Conservation (phyloP, 2,113 vertebrate genomes). For the Gadus chalcogrammus region DNA sequence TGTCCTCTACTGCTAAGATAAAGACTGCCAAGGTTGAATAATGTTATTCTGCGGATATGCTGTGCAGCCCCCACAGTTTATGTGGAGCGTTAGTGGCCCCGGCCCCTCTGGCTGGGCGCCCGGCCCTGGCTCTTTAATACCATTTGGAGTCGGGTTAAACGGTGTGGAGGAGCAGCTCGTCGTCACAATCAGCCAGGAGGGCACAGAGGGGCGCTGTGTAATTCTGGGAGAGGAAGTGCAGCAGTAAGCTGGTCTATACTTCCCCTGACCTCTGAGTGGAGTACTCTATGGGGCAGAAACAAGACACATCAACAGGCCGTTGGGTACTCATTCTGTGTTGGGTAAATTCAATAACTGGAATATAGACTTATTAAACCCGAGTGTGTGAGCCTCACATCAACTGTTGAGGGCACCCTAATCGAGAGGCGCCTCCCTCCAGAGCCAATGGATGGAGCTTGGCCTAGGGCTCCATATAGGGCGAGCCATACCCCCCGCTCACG, state of each 20-base stretch:
- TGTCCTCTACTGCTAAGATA: conserved; percentile 15
- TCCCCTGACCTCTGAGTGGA: conserved; percentile 30
- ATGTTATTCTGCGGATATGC: conserved; percentile 25
- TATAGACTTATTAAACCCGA: not conserved
- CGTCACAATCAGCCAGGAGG: conserved; percentile 36
- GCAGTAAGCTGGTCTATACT: conserved; percentile 32
- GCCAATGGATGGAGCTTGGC: too few species aligned
- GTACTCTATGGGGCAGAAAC: conserved; percentile 13
- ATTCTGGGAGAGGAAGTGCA: conserved; percentile 37
- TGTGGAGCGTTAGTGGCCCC: conserved; percentile 33
- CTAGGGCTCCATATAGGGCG: too few species aligned
- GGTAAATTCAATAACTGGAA: conserved; percentile 15
- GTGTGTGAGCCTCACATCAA: not conserved
- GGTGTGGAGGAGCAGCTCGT: conserved; percentile 45
- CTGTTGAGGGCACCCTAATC: not conserved
- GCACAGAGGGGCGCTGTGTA: conserved; percentile 23
- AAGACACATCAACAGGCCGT: not conserved
- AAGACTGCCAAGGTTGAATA: conserved; percentile 46
- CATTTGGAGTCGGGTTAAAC: conserved; percentile 51
- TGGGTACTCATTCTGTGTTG: conserved; percentile 1
- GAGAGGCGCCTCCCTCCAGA: too few species aligned
- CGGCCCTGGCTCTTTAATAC: conserved; percentile 43
- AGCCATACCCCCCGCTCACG: too few species aligned
- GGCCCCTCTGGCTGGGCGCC: conserved; percentile 41
- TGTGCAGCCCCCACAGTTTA: conserved; percentile 30